phyloP scores from a whole-genome alignment of 1,140 invertebrate genomes.

The Drosophila tsacasi region DNA sequence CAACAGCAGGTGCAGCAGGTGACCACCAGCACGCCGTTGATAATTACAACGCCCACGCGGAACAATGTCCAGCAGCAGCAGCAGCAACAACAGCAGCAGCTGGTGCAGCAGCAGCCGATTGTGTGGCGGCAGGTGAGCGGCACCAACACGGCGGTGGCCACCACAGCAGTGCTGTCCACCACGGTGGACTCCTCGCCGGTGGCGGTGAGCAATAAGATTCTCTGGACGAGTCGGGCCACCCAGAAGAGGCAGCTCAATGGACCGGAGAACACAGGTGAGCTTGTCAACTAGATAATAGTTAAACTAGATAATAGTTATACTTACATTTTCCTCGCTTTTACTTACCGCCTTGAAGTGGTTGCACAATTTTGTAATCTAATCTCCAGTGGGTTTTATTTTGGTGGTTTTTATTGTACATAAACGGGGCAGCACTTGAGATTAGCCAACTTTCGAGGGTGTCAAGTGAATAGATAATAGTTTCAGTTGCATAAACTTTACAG shows the following conservation, averaged over 20 bases:
- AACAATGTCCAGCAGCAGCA: conserved; percentile 71
- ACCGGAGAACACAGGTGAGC: conserved; percentile 82
- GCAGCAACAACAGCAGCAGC: conserved; percentile 61
- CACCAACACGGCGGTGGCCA: conserved; percentile 72
- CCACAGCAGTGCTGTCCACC: conserved; percentile 67
- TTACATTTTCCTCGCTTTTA: not conserved
- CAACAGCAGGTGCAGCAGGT: conserved; percentile 53
- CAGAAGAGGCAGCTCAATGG: conserved; percentile 80
- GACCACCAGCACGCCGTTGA: conserved; percentile 57
- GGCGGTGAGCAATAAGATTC: conserved; percentile 74
- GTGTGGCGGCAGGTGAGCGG: conserved; percentile 80
- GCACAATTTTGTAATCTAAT: not conserved
- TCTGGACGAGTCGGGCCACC: conserved; percentile 71
- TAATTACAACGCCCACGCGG: conserved; percentile 69
- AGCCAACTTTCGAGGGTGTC: conserved; percentile 3
- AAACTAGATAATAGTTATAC: not conserved
- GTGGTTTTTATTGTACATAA: not conserved
- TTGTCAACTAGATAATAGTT: not conserved
- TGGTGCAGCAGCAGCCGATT: conserved; percentile 70
- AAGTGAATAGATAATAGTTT: conserved; percentile 6
- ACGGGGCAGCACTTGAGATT: not conserved
- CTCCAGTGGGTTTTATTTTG: not conserved
- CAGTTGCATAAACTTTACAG: not conserved
- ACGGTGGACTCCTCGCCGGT: conserved; percentile 60
- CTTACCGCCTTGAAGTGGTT: not conserved